Percentiles rank a stretch among this genome's conserved stretches.
Evolutionary conservation across 2,888 invertebrate genomes (phyloP).

Genomic region (Platerodrilus igneus): DNA sequence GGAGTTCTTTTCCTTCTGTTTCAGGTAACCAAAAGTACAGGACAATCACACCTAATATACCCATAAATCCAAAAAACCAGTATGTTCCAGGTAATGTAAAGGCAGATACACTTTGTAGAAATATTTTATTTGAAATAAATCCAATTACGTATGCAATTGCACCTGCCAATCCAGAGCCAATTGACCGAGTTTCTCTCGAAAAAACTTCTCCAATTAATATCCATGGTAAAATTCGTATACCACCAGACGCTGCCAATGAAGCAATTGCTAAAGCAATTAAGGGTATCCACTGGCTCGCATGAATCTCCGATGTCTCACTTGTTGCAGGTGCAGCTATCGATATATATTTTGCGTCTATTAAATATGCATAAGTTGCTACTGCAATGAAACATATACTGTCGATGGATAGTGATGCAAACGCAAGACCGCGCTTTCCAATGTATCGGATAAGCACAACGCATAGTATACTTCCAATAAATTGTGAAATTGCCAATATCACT

Average conservation of each 20-base stretch:
- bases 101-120: conserved; percentile 58
- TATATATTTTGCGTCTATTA: conserved; percentile 28
- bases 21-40: conserved; percentile 72
- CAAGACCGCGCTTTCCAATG: conserved; percentile 67
- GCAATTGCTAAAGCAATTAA: conserved; percentile 63
- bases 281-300: conserved; percentile 58
- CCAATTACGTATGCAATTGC: conserved; percentile 72
- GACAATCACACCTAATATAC: conserved; percentile 58
- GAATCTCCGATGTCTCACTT: conserved; percentile 4
- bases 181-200: conserved; percentile 62
- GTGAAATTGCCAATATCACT: conserved; percentile 64
- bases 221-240: conserved; percentile 73
- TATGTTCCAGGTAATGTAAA: conserved; percentile 69
- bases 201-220: conserved; percentile 75
- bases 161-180: conserved; percentile 68
- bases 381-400: conserved; percentile 61
- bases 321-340: background rate
- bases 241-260: conserved; percentile 67
- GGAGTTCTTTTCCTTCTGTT: conserved; percentile 73
- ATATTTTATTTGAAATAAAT: conserved; percentile 71
- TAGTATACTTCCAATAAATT: conserved; percentile 61
- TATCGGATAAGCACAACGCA: conserved; percentile 67
- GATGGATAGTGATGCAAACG: conserved; percentile 63
- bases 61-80: conserved; percentile 61
- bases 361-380: conserved; percentile 55